phyloP scores from a whole-genome alignment of 2,797 vertebrate genomes.

The Bovichtus diacanthus region DNA sequence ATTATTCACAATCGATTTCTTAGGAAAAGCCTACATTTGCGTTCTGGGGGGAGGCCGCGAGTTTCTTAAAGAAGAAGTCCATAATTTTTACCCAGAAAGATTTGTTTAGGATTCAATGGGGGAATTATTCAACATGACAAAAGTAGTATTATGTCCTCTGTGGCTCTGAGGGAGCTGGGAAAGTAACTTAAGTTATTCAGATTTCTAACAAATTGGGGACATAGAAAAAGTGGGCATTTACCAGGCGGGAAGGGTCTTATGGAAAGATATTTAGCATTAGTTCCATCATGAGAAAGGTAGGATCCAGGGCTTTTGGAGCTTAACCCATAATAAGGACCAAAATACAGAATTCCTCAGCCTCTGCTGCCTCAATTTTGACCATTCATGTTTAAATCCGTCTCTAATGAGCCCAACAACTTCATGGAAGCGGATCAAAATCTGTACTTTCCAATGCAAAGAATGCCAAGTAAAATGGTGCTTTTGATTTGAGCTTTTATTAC shows the following conservation, averaged over 20 bases:
- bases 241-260: background rate
- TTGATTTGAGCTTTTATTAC: background rate
- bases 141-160: background rate
- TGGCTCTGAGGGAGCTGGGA: background rate
- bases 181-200: no score
- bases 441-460: no score
- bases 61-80: no score
- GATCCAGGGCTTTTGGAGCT: background rate
- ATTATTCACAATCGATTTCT: no score
- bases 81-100: background rate
- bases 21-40: no score
- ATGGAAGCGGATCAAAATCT: no score
- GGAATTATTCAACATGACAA: background rate
- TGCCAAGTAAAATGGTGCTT: background rate
- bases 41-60: no score
- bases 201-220: no score
- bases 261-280: background rate
- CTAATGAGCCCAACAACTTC: background rate
- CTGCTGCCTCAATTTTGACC: background rate
- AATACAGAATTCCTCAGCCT: background rate
- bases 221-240: background rate
- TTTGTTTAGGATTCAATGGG: background rate
- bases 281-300: conserved; percentile 5
- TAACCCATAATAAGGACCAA: background rate
- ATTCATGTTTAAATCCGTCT: background rate